Evolutionary conservation across 2,113 vertebrate genomes (phyloP).

Genomic region (Tonatia bakeri): DNA sequence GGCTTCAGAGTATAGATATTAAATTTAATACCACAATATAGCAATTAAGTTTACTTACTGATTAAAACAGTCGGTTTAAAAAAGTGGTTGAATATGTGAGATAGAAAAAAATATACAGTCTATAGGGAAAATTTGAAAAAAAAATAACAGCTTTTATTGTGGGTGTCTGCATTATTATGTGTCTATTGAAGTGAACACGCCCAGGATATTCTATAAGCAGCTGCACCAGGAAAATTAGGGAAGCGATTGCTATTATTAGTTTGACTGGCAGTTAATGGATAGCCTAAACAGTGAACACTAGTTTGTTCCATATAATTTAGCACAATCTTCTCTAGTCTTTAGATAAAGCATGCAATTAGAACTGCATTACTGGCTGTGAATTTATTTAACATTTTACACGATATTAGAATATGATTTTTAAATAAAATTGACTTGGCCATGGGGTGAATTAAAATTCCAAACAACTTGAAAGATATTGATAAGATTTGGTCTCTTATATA

Average conservation of each 20-base stretch:
- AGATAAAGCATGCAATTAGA: conserved; percentile 84
- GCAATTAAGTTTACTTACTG: conserved; percentile 56
- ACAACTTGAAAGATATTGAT: conserved; percentile 57
- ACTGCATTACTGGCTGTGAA: conserved; percentile 76
- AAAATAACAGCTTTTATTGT: conserved; percentile 73
- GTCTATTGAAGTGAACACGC: conserved; percentile 79
- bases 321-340: conserved; percentile 80
- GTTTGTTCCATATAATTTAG: conserved; percentile 84
- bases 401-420: conserved; percentile 74
- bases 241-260: conserved; percentile 89
- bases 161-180: conserved; percentile 78
- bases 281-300: conserved; percentile 83
- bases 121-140: conserved; percentile 65
- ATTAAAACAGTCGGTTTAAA: conserved; percentile 64
- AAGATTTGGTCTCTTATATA: conserved; percentile 56
- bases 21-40: conserved; percentile 58
- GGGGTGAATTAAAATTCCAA: conserved; percentile 69
- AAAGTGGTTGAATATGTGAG: conserved; percentile 69
- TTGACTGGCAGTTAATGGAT: conserved; percentile 88
- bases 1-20: conserved; percentile 25
- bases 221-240: conserved; percentile 85
- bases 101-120: conserved; percentile 46
- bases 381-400: conserved; percentile 77
- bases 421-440: conserved; percentile 71
- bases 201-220: conserved; percentile 86